A percentile compares a stretch with the other conserved stretches of the same genome.
phyloP scores from a whole-genome alignment of 2,113 vertebrate genomes.

The Mungos mungo region DNA sequence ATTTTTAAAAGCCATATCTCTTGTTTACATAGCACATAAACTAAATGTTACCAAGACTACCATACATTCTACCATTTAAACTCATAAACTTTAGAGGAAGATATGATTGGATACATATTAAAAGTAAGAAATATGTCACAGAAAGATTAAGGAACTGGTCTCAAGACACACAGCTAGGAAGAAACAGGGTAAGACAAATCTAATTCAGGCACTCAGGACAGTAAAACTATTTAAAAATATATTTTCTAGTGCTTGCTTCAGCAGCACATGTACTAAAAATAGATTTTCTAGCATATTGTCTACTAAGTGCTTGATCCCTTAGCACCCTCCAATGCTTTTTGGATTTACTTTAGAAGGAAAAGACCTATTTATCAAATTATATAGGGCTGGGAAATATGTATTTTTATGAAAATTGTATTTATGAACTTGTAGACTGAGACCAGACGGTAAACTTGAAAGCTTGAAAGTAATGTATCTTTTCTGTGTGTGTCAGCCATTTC shows the following conservation, averaged over 20 bases:
- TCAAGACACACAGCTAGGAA: background rate
- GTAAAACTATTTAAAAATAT: background rate
- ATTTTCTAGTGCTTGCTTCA: background rate
- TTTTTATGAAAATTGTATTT: conserved; percentile 15
- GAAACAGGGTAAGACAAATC: background rate
- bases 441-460: background rate
- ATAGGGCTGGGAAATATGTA: background rate
- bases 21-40: background rate
- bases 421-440: background rate
- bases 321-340: background rate
- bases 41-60: background rate
- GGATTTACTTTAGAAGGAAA: background rate
- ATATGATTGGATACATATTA: background rate
- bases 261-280: background rate
- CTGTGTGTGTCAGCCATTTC: background rate
- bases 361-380: background rate
- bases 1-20: background rate
- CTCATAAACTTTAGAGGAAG: background rate
- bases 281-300: background rate
- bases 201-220: background rate
- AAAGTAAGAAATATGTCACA: background rate
- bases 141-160: background rate
- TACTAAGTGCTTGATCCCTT: background rate
- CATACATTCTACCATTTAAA: background rate
- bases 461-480: background rate